phyloP scores from a whole-genome alignment of 2,888 invertebrate species.

The Proisotoma minuta region DNA sequence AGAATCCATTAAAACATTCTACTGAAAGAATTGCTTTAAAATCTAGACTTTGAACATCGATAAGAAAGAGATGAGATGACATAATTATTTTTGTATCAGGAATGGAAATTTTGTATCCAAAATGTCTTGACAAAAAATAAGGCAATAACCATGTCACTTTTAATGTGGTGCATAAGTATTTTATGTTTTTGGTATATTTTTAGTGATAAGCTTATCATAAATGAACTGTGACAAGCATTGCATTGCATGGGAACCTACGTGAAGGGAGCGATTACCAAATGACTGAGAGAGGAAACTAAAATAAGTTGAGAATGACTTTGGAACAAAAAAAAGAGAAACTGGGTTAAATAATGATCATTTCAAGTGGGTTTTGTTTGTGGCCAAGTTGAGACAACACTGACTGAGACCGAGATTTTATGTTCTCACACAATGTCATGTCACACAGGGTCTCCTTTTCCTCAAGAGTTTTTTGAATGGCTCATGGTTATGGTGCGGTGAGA shows the following conservation, averaged over 20 bases:
- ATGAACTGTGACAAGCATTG: neutral
- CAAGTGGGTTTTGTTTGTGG: neutral
- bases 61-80: neutral
- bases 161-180: neutral
- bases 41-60: neutral
- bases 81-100: neutral
- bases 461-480: neutral
- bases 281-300: neutral
- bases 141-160: neutral
- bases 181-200: neutral
- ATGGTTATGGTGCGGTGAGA: too few species aligned
- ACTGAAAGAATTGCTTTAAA: neutral
- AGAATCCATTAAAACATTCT: neutral
- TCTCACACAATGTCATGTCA: neutral
- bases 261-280: neutral
- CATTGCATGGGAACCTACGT: neutral
- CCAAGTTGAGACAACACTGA: neutral
- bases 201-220: neutral
- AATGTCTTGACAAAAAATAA: neutral
- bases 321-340: neutral
- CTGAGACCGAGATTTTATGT: neutral
- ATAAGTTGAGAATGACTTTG: too few species aligned
- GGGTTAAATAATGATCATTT: conserved; percentile 1
- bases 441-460: neutral
- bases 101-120: neutral